A percentile compares a stretch with the other conserved stretches of the same genome.
These are phyloP conservation scores for Eulacestoma nigropectus DNA, from an alignment of 2,113 vertebrate genomes.

Conservation along the genomic window DNA sequence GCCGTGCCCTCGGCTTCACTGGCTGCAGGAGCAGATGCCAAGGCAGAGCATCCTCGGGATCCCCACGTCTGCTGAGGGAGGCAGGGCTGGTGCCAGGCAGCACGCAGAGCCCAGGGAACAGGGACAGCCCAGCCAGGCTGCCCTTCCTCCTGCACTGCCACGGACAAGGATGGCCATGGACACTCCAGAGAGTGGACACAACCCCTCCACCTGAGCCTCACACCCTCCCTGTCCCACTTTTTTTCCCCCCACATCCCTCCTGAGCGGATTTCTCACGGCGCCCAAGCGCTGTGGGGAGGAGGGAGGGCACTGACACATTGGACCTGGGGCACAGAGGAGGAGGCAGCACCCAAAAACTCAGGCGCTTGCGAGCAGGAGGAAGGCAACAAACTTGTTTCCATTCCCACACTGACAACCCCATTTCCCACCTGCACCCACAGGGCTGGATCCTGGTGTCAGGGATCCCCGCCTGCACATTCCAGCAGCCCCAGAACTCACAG, in stretches of 20 bases:
- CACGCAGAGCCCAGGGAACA: fast-evolving
- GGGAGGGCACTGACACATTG: neutral
- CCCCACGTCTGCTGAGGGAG: neutral
- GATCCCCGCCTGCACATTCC: neutral
- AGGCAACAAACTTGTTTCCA: neutral
- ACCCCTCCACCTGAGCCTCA: neutral
- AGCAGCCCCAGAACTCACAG: neutral
- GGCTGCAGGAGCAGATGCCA: neutral
- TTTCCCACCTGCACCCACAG: neutral
- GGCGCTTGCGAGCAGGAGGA: neutral
- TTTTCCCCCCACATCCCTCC: fast-evolving
- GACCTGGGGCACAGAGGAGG: neutral
- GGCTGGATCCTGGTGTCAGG: fast-evolving
- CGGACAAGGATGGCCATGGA: fast-evolving
- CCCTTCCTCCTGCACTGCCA: neutral
- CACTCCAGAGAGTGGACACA: no score
- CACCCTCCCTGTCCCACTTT: fast-evolving
- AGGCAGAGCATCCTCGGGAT: neutral
- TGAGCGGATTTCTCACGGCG: neutral
- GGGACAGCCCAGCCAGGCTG: neutral
- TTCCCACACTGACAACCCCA: fast-evolving
- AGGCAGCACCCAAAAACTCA: neutral
- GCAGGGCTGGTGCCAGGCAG: neutral
- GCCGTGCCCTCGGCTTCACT: neutral
- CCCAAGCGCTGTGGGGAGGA: neutral